A percentile compares a stretch with the other conserved stretches of the same genome.
These are phyloP conservation scores for Lucinisca nassula DNA, from an alignment of 2,888 invertebrate species.

Conservation along the genomic window DNA sequence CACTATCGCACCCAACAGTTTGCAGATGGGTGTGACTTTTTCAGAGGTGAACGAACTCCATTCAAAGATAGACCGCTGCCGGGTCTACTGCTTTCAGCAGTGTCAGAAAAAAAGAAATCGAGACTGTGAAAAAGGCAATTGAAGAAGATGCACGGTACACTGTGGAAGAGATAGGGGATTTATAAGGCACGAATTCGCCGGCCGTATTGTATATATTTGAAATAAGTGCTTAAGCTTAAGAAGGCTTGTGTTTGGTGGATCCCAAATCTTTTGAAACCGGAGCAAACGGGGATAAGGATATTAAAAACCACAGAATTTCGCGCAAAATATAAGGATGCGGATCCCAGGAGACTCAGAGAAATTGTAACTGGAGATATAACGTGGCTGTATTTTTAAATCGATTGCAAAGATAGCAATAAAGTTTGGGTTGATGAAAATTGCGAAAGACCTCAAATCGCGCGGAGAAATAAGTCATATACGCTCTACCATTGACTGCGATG, in stretches of 20 bases:
- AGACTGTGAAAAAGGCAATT: background rate
- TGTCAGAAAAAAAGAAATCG: background rate
- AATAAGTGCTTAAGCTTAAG: background rate
- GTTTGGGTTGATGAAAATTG: background rate
- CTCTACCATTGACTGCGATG: constrained; percentile 4
- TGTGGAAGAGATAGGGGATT: background rate
- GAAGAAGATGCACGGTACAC: background rate
- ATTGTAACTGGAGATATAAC: constrained; percentile 18
- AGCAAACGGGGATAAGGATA: background rate
- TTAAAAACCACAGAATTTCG: background rate
- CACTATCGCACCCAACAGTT: background rate
- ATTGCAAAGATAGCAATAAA: constrained; percentile 16
- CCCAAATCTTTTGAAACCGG: background rate
- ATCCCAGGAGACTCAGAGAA: background rate
- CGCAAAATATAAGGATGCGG: background rate
- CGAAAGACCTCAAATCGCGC: background rate
- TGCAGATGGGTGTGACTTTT: background rate
- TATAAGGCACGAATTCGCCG: background rate
- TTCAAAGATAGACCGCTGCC: background rate
- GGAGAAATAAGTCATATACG: constrained; percentile 3
- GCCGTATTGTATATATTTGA: background rate
- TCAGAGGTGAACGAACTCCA: background rate
- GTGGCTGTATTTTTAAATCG: constrained; percentile 12
- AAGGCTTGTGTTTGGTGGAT: background rate
- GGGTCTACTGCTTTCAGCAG: background rate